These are phyloP conservation scores for Ichneumon xanthorius DNA, from an alignment of 2,888 invertebrate species.

Conservation along the genomic window DNA sequence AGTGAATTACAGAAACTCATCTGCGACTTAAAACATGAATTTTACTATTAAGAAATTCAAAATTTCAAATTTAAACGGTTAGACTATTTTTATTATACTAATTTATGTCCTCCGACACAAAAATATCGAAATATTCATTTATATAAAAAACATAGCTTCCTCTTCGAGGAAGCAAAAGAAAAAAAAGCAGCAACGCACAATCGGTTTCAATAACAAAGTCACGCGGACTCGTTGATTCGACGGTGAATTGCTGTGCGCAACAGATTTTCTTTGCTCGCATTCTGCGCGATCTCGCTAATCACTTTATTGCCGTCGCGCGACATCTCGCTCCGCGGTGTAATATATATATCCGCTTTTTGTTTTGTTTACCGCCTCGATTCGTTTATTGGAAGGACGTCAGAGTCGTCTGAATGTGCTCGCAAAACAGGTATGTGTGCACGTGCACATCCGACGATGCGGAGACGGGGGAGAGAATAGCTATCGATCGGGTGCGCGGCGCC, in stretches of 20 bases:
- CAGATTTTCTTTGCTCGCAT: neutral
- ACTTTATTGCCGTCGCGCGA: neutral
- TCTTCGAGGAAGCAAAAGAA: neutral
- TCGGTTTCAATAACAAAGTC: neutral
- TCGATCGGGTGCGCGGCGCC: constrained; percentile 24
- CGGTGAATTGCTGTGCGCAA: neutral
- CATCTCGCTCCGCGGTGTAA: neutral
- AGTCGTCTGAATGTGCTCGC: neutral
- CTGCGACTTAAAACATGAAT: too few species aligned
- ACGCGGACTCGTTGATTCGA: neutral
- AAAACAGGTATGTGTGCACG: neutral
- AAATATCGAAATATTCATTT: too few species aligned
- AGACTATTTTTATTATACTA: too few species aligned
- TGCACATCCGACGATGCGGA: constrained; percentile 2
- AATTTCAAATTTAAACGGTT: too few species aligned
- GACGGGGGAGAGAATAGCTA: constrained; percentile 8
- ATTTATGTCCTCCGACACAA: too few species aligned
- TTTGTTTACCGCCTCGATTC: constrained; percentile 7
- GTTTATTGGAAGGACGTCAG: neutral
- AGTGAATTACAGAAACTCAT: too few species aligned
- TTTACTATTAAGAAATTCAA: too few species aligned
- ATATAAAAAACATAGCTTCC: too few species aligned
- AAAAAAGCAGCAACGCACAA: neutral
- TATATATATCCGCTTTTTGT: constrained; percentile 8
- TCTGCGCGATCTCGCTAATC: constrained; percentile 7